A percentile compares a stretch with the other conserved stretches of the same genome.
Conservation (phyloP, 2,113 vertebrate species). For the Macquaria australasica region DNA sequence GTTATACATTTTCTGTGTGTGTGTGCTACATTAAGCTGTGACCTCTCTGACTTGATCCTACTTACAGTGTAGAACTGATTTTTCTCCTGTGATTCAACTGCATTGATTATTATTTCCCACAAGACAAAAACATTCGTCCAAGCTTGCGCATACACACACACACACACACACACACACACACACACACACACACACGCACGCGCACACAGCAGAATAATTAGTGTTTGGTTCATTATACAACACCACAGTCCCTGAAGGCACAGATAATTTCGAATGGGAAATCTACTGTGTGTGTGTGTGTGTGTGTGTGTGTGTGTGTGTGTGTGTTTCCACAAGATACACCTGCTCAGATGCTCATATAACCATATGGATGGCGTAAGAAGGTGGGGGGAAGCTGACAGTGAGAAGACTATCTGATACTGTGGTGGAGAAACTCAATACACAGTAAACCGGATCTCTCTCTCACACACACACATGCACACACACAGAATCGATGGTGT, state of each 20-base stretch:
- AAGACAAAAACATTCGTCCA: background rate
- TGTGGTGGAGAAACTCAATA: constrained; percentile 25
- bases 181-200: constrained; percentile 32
- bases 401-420: constrained; percentile 27
- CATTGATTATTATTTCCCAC: no score
- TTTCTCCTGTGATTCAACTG: no score
- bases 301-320: constrained; percentile 28
- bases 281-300: constrained; percentile 30
- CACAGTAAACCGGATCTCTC: background rate
- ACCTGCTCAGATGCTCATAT: constrained; percentile 15
- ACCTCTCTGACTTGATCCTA: no score
- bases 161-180: background rate
- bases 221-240: constrained; percentile 46
- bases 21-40: no score
- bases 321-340: constrained; percentile 11
- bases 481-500: background rate
- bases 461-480: background rate
- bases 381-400: background rate
- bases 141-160: constrained; percentile 6
- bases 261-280: constrained; percentile 32
- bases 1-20: no score
- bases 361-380: constrained; percentile 22
- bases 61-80: no score
- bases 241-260: constrained; percentile 41
- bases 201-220: constrained; percentile 49